Conservation (phyloP, 2,888 invertebrate species). For the Lochmaea crataegi region DNA sequence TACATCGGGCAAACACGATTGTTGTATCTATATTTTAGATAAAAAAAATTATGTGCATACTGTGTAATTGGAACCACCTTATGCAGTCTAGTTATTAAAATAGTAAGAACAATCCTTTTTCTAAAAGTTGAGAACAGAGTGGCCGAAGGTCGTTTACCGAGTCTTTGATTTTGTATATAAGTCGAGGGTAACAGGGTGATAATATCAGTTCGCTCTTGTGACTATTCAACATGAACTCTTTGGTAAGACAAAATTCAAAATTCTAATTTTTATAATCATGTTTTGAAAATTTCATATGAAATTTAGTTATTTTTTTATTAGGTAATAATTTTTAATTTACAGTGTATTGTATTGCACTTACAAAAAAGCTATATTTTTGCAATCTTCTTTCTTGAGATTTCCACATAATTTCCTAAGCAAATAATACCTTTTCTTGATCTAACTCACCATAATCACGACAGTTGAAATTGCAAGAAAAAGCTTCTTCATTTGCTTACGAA, state of each 20-base stretch:
- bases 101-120: constrained; percentile 2
- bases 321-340: neutral
- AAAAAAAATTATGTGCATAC: neutral
- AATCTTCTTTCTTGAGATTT: no score
- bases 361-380: no score
- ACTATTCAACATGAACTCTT: constrained; percentile 41
- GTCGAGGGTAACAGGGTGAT: constrained; percentile 33
- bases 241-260: constrained; percentile 34
- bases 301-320: neutral
- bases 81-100: neutral
- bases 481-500: no score
- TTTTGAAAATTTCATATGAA: neutral
- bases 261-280: neutral
- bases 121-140: neutral
- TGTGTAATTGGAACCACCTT: neutral
- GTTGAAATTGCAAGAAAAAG: no score
- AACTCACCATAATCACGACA: no score
- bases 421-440: no score
- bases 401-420: no score
- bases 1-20: neutral
- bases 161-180: constrained; percentile 33
- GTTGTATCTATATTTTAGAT: neutral
- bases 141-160: constrained; percentile 27
- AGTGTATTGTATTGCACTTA: no score
- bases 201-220: constrained; percentile 41